phyloP scores from a whole-genome alignment of 2,888 invertebrate species.

The Leptothorax acervorum region DNA sequence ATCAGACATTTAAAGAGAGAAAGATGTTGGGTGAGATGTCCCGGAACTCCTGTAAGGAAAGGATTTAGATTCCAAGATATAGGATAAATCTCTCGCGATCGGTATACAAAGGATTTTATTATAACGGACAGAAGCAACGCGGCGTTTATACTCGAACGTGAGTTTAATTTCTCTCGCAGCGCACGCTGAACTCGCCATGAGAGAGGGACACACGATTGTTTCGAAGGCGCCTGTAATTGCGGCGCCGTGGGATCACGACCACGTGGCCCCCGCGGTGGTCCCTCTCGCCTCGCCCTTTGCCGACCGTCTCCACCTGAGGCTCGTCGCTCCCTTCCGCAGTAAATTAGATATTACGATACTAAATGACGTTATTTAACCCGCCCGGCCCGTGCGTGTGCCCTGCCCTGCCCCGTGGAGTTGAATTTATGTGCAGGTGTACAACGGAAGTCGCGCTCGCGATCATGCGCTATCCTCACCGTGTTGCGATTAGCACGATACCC shows the following conservation, averaged over 20 bases:
- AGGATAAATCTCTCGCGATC: not conserved
- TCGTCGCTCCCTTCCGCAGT: slow-evolving; percentile 64
- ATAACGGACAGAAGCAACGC: not conserved
- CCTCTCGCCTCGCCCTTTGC: not conserved
- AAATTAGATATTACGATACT: slow-evolving; percentile 75
- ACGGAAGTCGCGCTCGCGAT: not conserved
- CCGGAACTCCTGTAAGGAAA: not conserved
- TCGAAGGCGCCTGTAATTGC: slow-evolving; percentile 68
- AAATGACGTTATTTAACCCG: slow-evolving; percentile 73
- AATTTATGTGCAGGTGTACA: slow-evolving; percentile 55
- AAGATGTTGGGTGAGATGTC: not conserved
- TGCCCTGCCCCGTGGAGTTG: slow-evolving; percentile 54
- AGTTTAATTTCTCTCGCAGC: slow-evolving; percentile 28
- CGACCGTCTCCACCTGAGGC: slow-evolving; percentile 3
- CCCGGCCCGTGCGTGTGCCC: slow-evolving; percentile 43
- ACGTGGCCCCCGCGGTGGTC: slow-evolving; percentile 56
- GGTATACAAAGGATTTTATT: not conserved
- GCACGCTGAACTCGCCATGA: not conserved
- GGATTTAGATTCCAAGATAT: not conserved
- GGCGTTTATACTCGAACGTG: not conserved
- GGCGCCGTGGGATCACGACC: slow-evolving; percentile 71
- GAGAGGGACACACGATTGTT: slow-evolving; percentile 55
- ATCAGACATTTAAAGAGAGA: not conserved
- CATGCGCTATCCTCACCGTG: not conserved
- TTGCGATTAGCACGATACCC: not conserved